These are phyloP conservation scores for Disparrhopalites patrizii DNA, from an alignment of 2,888 invertebrate genomes.

Conservation along the genomic window DNA sequence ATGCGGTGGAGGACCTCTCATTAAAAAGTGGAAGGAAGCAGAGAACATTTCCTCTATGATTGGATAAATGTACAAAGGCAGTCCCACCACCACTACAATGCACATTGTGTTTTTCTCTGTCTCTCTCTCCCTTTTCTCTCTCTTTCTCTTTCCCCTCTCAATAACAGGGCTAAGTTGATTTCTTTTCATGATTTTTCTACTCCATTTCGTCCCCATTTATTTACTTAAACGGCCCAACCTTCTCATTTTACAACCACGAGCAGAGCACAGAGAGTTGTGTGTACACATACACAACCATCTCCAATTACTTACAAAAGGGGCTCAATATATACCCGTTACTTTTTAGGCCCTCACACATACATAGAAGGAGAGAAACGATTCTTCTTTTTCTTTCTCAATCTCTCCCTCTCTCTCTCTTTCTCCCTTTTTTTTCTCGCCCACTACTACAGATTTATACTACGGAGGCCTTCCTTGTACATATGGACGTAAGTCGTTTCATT, in stretches of 20 bases:
- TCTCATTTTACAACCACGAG: slow-evolving; percentile 4
- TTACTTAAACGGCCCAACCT: slow-evolving; percentile 25
- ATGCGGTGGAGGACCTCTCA: too few species aligned
- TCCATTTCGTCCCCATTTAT: slow-evolving; percentile 12
- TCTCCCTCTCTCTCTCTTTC: neutral
- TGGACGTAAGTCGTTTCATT: too few species aligned
- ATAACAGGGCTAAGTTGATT: slow-evolving; percentile 8
- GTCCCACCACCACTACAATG: too few species aligned
- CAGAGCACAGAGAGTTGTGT: too few species aligned
- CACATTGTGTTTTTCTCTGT: neutral
- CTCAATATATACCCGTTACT: neutral
- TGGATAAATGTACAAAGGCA: too few species aligned
- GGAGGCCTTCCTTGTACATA: too few species aligned
- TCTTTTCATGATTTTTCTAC: slow-evolving; percentile 6
- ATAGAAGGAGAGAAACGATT: neutral
- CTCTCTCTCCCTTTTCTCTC: neutral
- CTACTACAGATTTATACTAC: too few species aligned
- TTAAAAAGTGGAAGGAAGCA: too few species aligned
- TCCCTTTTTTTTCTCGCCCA: neutral
- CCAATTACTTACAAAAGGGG: slow-evolving; percentile 13
- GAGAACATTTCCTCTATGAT: too few species aligned
- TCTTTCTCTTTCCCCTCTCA: too few species aligned
- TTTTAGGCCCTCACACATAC: too few species aligned
- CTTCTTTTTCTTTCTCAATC: neutral
- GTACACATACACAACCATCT: slow-evolving; percentile 6